A percentile compares a stretch with the other conserved stretches of the same genome.
Conservation (phyloP, 1,140 invertebrate genomes). For the Cydia pomonella region DNA sequence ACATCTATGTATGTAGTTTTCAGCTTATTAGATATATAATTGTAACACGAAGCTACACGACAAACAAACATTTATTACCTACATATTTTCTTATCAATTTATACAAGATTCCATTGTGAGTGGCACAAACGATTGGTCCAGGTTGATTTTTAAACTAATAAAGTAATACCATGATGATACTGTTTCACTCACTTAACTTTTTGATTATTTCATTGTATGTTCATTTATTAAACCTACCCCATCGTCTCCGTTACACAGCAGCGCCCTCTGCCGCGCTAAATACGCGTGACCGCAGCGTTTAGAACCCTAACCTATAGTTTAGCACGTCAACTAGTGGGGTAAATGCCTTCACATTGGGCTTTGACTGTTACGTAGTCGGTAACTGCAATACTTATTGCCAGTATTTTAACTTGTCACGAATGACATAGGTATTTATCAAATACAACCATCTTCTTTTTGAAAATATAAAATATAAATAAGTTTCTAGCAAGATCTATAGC, state of each 20-base stretch:
- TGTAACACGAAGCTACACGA: too few species aligned
- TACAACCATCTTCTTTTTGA: too few species aligned
- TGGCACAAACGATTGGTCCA: too few species aligned
- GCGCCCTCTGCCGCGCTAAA: slow-evolving; percentile 35
- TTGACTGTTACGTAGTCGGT: neutral
- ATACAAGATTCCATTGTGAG: too few species aligned
- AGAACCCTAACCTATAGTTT: slow-evolving; percentile 15
- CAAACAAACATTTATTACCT: too few species aligned
- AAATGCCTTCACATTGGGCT: slow-evolving; percentile 5
- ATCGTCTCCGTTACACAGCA: slow-evolving; percentile 2
- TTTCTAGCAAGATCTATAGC: neutral
- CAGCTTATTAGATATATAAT: too few species aligned
- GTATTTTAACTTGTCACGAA: neutral
- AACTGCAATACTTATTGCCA: neutral
- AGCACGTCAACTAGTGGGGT: slow-evolving; percentile 18
- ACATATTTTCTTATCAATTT: too few species aligned
- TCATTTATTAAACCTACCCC: neutral
- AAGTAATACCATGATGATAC: too few species aligned
- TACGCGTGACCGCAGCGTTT: slow-evolving; percentile 52
- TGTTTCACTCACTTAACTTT: neutral
- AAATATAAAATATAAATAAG: too few species aligned
- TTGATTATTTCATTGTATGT: slow-evolving; percentile 6
- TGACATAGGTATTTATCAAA: too few species aligned
- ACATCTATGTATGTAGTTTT: too few species aligned
- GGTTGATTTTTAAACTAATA: too few species aligned